Evolutionary conservation across 1,140 invertebrate species (phyloP), one percentile per base, ranked within the genome.

Genomic region (Drosophila cardini): DNA sequence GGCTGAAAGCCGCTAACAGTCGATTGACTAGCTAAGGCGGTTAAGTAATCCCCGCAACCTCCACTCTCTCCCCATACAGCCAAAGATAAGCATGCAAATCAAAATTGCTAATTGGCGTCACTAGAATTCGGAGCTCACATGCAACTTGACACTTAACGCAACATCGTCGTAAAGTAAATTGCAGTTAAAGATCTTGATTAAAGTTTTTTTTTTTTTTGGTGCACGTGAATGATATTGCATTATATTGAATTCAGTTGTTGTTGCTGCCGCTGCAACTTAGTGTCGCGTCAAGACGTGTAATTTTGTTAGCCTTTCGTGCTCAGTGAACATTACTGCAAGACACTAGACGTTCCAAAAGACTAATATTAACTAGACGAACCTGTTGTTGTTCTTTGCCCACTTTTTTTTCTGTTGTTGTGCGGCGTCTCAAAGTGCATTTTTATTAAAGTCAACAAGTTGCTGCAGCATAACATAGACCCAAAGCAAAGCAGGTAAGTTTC

Each of bases 381-480:
- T 87, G 70, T 86, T 86, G 72, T 56, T 26, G 21, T 26, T 26
- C 21, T 26, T 26, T 26, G 21, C 0, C 21, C 21, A 0, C 4
- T 26, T 26, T 26, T 26, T 26, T 26, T 26, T 76, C 73, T 45
- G 76, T 45, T 57, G 46, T 26, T 53, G 43, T 76, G 61, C 50
- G 52, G 43, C 68, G 18, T 52, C 16, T 21, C 36, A 71, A 45
- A 82, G 82, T 86, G 78, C 72, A 80, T 71, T 87, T 82, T 89
- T 68, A 87, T 87, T 87, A 87, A 87, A 87, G 83, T 87, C 83
- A 87, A 87, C 83, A 87, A 87, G 83, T 89, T 87, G 83, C 76
- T 62, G 84, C 80, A 43, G 43, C 60, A 70, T 76, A 72, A 77
- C 71, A 63, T 68, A 64, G 65, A 67, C 68, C 34, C 67, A 52